phyloP scores from a whole-genome alignment of 2,797 vertebrate species.

The Acomys russatus region DNA sequence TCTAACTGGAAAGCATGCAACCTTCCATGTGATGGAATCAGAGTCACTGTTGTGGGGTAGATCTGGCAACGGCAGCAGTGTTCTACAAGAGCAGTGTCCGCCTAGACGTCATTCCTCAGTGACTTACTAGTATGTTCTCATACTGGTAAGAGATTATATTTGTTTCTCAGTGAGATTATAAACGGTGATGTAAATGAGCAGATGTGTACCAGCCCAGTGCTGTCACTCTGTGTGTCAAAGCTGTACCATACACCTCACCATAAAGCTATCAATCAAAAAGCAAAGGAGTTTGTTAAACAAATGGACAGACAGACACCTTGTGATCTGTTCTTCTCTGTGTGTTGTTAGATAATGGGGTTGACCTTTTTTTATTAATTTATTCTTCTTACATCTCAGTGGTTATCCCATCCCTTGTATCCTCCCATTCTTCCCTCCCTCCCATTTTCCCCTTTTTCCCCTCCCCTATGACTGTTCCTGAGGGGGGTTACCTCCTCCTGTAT shows the following conservation, averaged over 20 bases:
- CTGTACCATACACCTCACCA: not conserved
- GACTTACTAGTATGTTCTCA: not conserved
- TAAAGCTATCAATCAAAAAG: not conserved
- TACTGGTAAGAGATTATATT: not conserved
- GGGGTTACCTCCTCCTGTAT: no score
- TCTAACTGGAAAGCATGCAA: constrained; percentile 23
- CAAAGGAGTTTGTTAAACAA: not conserved
- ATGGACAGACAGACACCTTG: not conserved
- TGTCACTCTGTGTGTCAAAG: not conserved
- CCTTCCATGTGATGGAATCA: not conserved
- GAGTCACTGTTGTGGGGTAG: not conserved
- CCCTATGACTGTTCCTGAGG: no score
- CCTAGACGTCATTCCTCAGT: not conserved
- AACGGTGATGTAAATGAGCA: not conserved
- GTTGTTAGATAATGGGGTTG: not conserved
- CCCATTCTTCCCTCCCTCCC: no score
- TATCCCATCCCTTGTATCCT: no score
- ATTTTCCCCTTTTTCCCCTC: no score
- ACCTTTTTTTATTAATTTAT: no score
- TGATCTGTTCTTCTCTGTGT: not conserved
- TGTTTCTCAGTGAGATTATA: not conserved
- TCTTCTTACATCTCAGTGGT: no score
- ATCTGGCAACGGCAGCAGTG: not conserved
- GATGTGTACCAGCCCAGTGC: not conserved
- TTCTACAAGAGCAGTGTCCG: not conserved